Evolutionary conservation across 2,888 invertebrate species (phyloP).

Genomic region (Cyclophora albipunctata): DNA sequence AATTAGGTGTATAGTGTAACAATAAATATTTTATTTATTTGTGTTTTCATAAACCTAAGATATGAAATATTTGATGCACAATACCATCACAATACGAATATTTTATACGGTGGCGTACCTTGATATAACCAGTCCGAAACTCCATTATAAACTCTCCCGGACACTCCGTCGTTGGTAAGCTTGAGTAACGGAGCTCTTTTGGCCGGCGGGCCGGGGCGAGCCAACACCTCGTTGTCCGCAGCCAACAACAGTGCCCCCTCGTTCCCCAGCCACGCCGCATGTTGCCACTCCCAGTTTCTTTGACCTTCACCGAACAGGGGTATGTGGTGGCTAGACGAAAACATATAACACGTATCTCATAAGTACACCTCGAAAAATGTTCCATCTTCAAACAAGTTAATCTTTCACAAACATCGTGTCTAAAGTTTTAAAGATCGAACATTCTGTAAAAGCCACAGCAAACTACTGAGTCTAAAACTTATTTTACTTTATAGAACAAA

Average conservation of each 20-base stretch:
- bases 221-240: conserved; percentile 92
- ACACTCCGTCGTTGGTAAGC: conserved; percentile 84
- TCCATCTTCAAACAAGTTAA: not conserved
- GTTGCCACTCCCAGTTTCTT: conserved; percentile 81
- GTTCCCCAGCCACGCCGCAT: conserved; percentile 88
- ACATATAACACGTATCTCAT: conserved; percentile 7
- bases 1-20: no score
- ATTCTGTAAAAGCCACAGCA: conserved; percentile 16
- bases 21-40: no score
- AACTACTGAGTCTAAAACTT: conserved; percentile 11
- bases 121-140: conserved; percentile 98
- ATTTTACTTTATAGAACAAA: conserved; percentile 16
- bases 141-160: conserved; percentile 92
- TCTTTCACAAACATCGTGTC: not conserved
- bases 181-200: conserved; percentile 78
- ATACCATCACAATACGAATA: not conserved
- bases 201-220: conserved; percentile 82
- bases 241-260: conserved; percentile 86
- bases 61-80: not conserved
- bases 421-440: conserved; percentile 4
- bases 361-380: not conserved
- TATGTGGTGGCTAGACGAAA: conserved; percentile 82
- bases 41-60: no score
- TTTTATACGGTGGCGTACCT: conserved; percentile 67
- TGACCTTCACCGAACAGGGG: conserved; percentile 87